Evolutionary conservation across 92 coral and sea anemone species (phyloP).

Genomic region (Zoanthus sociatus): DNA sequence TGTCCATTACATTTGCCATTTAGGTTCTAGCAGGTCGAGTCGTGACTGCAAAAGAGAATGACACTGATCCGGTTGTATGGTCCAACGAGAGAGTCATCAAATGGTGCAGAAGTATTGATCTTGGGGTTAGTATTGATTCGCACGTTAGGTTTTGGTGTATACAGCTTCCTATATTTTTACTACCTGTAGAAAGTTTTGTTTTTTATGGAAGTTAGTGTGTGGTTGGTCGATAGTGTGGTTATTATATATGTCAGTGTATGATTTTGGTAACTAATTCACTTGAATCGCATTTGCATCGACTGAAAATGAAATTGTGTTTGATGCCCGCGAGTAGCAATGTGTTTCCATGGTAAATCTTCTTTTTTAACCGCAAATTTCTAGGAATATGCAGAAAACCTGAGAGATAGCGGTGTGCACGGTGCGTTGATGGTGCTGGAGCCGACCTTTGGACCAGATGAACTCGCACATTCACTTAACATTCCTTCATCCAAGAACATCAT

Average conservation of each 20-base stretch:
- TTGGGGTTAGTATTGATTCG: conserved; percentile 66
- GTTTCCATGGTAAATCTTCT: no score
- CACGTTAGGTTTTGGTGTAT: no score
- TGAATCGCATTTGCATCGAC: no score
- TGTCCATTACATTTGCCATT: not conserved
- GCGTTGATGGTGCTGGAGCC: conserved; percentile 88
- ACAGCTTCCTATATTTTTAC: no score
- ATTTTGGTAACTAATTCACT: no score
- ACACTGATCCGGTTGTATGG: conserved; percentile 93
- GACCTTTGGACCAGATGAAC: conserved; percentile 92
- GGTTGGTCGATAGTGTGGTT: no score
- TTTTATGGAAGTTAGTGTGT: no score
- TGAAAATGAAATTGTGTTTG: no score
- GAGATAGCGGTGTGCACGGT: conserved; percentile 94
- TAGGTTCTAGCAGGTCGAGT: conserved; percentile 83
- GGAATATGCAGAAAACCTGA: conserved; percentile 90
- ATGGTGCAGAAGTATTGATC: conserved; percentile 95
- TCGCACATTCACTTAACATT: conserved; percentile 84
- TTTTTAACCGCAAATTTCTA: not conserved
- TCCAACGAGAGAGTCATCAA: conserved; percentile 88
- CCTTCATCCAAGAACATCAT: conserved; percentile 87
- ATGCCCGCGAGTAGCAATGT: no score
- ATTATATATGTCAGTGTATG: no score
- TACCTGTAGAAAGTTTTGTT: no score
- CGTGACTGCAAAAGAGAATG: conserved; percentile 73